phyloP scores from a whole-genome alignment of 2,888 invertebrate genomes.

The Galeopsomyia nigrocyanea region DNA sequence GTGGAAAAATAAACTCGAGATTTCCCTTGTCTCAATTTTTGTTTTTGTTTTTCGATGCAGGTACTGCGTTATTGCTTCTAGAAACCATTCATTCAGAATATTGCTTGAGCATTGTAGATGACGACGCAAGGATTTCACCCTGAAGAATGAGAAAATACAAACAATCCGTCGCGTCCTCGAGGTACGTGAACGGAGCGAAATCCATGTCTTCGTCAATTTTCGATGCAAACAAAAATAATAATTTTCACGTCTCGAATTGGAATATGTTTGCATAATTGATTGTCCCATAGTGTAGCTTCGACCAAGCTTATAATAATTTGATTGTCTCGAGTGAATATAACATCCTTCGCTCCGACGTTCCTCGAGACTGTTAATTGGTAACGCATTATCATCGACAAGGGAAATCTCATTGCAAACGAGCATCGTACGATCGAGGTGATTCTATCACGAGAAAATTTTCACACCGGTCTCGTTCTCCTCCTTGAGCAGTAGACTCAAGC shows the following conservation, averaged over 20 bases:
- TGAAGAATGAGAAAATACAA: constrained; percentile 1
- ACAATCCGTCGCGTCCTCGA: constrained; percentile 2
- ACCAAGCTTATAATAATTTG: constrained; percentile 27
- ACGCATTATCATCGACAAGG: not conserved
- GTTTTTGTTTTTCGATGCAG: constrained; percentile 48
- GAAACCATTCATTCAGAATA: constrained; percentile 51
- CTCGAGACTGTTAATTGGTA: too few relatives aligned
- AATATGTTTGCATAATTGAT: constrained; percentile 35
- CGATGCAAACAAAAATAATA: not conserved
- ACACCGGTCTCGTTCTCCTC: constrained; percentile 64
- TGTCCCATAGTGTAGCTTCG: constrained; percentile 30
- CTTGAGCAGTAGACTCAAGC: constrained; percentile 64
- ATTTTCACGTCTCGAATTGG: constrained; percentile 15
- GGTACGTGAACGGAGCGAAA: not conserved
- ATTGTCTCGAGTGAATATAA: constrained; percentile 31
- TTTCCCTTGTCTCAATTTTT: constrained; percentile 24
- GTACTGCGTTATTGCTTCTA: constrained; percentile 61
- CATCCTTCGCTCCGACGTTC: too few relatives aligned
- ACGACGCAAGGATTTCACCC: not conserved
- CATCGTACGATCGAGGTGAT: constrained; percentile 19
- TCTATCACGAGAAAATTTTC: constrained; percentile 65
- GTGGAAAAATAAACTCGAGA: constrained; percentile 50
- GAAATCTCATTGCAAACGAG: not conserved
- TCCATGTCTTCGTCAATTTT: not conserved
- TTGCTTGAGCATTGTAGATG: constrained; percentile 50